A percentile compares a stretch with the other conserved stretches of the same genome.
Evolutionary conservation across 2,113 vertebrate species (phyloP).

Genomic region (Bufo gargarizans): DNA sequence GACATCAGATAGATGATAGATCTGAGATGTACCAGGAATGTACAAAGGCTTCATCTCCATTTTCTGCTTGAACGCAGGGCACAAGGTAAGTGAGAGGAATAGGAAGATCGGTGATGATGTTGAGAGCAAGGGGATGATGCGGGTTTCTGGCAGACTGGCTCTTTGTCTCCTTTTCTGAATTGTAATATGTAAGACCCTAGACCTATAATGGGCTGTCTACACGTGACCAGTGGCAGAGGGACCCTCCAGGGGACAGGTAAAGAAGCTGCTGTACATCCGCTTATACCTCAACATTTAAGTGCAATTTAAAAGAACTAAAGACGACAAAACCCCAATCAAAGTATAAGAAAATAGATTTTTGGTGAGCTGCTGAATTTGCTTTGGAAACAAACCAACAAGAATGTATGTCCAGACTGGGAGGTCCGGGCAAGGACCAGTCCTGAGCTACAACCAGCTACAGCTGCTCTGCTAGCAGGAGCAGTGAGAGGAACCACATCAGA

Average conservation of each 20-base stretch:
- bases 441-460: conserved; percentile 64
- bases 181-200: neutral
- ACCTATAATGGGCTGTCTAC: neutral
- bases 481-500: conserved; percentile 61
- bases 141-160: neutral
- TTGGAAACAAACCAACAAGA: conserved; percentile 37
- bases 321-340: conserved; percentile 13
- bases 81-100: neutral
- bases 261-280: neutral
- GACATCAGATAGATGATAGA: neutral
- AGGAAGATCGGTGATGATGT: too few species aligned
- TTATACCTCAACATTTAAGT: conserved; percentile 41
- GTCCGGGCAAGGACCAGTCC: neutral
- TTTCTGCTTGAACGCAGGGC: neutral
- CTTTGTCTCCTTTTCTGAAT: neutral
- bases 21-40: neutral
- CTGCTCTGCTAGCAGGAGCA: conserved; percentile 62
- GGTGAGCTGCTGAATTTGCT: conserved; percentile 20
- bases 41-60: neutral
- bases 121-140: too few species aligned
- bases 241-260: neutral
- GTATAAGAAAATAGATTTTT: conserved; percentile 45
- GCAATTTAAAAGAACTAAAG: conserved; percentile 61
- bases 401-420: neutral
- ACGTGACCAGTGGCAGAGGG: neutral